Conservation (phyloP, 2,888 invertebrate genomes). For the Nymphalis polychloros region DNA sequence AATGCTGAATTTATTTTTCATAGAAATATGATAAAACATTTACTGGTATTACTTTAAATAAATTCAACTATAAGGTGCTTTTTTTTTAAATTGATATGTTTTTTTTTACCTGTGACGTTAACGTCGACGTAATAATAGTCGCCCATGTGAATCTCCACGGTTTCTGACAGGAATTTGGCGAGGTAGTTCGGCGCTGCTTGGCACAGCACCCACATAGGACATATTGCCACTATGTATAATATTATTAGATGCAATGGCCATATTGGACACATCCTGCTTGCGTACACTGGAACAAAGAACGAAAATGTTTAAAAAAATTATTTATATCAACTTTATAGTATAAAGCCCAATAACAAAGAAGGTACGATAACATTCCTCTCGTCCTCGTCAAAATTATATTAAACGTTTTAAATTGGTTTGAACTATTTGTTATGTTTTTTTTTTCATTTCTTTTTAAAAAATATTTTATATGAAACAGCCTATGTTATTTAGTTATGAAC, state of each 20-base stretch:
- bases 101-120: constrained; percentile 54
- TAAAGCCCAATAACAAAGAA: too few species aligned
- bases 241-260: constrained; percentile 83
- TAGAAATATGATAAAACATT: not conserved
- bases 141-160: constrained; percentile 73
- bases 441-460: too few species aligned
- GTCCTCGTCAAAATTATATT: too few species aligned
- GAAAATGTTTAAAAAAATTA: not conserved
- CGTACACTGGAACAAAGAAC: constrained; percentile 42
- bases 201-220: constrained; percentile 79
- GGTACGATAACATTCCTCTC: too few species aligned
- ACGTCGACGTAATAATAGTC: constrained; percentile 65
- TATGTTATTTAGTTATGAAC: too few species aligned
- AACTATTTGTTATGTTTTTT: too few species aligned
- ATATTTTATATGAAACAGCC: too few species aligned
- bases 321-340: too few species aligned
- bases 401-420: too few species aligned
- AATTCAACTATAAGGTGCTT: not conserved
- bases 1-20: not conserved
- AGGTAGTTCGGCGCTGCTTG: constrained; percentile 64
- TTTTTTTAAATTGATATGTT: not conserved
- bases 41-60: not conserved
- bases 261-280: constrained; percentile 81
- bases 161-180: constrained; percentile 61
- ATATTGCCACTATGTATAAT: constrained; percentile 77